phyloP scores from a whole-genome alignment of 2,888 invertebrate genomes.

The Tortrix viridana region DNA sequence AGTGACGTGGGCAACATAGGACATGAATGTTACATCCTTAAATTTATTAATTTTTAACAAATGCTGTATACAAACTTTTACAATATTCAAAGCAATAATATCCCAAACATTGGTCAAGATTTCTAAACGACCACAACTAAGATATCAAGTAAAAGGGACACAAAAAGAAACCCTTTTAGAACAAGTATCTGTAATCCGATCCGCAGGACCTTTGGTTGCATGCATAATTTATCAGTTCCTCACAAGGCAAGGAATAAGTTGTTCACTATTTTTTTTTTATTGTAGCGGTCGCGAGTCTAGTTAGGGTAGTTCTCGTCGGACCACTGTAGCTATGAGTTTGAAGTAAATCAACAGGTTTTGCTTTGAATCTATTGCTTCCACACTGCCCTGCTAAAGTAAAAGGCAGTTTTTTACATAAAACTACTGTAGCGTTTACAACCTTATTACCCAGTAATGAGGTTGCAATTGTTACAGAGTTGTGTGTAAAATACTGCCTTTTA shows the following conservation, averaged over 20 bases:
- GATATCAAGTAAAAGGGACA: slow-evolving; percentile 20
- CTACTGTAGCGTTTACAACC: no score
- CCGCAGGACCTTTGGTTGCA: slow-evolving; percentile 4
- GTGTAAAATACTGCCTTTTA: no score
- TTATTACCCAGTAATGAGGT: no score
- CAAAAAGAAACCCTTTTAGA: slow-evolving; percentile 8
- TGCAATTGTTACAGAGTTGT: no score
- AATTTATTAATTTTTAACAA: no score
- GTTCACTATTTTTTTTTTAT: slow-evolving; percentile 25
- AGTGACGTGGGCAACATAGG: no score
- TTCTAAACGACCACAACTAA: slow-evolving; percentile 13
- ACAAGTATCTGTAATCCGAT: slow-evolving; percentile 26
- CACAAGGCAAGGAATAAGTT: slow-evolving; percentile 12
- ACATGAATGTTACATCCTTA: no score
- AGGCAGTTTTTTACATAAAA: no score
- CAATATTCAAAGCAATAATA: no score
- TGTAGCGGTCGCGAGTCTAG: slow-evolving; percentile 13
- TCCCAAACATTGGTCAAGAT: background rate
- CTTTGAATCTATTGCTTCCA: background rate
- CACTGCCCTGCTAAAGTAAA: no score
- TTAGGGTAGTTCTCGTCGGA: slow-evolving; percentile 14
- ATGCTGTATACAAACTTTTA: no score
- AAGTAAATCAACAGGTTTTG: slow-evolving; percentile 27
- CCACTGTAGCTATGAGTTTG: slow-evolving; percentile 25
- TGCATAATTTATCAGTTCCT: slow-evolving; percentile 17